These are phyloP conservation scores for Austrofundulus limnaeus DNA, from an alignment of 2,113 vertebrate genomes.

Conservation along the genomic window DNA sequence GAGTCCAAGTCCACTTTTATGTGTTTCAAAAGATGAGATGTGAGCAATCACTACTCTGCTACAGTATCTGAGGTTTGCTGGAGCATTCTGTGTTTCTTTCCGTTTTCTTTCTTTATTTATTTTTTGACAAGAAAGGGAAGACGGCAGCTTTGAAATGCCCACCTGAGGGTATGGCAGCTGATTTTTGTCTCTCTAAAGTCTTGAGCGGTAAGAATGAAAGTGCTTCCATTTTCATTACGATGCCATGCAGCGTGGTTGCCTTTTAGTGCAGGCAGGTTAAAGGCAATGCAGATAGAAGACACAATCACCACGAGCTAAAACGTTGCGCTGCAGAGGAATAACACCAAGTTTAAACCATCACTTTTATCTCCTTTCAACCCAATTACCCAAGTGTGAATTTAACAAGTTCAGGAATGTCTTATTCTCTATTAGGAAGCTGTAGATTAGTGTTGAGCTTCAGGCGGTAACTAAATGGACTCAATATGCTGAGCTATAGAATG, in stretches of 20 bases:
- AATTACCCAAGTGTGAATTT: not conserved
- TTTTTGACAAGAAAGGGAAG: constrained; percentile 5
- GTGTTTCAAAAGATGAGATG: constrained; percentile 7
- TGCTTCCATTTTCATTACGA: constrained; percentile 18
- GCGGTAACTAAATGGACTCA: not conserved
- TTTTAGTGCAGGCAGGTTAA: constrained; percentile 26
- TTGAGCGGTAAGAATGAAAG: constrained; percentile 11
- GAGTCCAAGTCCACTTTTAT: not conserved
- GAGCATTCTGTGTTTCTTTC: not conserved
- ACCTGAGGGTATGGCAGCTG: constrained; percentile 18
- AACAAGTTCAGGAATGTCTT: constrained; percentile 8
- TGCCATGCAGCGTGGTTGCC: not conserved
- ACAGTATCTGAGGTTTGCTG: not conserved
- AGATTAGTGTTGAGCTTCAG: not conserved
- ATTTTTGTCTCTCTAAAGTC: constrained; percentile 18
- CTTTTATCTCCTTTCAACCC: constrained; percentile 14
- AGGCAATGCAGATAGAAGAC: constrained; percentile 15
- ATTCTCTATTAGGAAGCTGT: not conserved
- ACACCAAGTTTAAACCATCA: constrained; percentile 4
- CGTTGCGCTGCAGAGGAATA: constrained; percentile 13
- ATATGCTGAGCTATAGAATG: constrained; percentile 1
- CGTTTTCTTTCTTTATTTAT: too few species aligned
- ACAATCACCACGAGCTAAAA: constrained; percentile 7
- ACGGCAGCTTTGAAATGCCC: constrained; percentile 21
- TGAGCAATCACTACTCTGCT: constrained; percentile 1